Evolutionary conservation across 2,888 invertebrate species (phyloP), one percentile per base, ranked within the genome.

Genomic region (Gasteruption jaculator): DNA sequence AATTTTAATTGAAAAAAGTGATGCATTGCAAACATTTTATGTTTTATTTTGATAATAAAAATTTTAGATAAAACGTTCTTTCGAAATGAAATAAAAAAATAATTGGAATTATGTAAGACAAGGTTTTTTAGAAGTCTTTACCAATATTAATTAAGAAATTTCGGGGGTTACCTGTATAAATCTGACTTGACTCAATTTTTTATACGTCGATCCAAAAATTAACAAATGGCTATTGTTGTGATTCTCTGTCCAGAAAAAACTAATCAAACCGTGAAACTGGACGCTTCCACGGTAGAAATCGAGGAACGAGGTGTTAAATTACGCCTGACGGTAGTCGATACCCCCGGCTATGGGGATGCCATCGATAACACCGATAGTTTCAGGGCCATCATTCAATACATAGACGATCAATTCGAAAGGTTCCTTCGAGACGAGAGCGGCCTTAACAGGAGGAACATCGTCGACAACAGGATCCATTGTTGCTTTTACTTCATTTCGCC

Each of bases 401-500:
- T 97, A 56, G 95, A 97, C 68, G 93, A 95, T 64, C 96, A 96
- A 71, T 97, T 94, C 73, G 92, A 93, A 73, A 77, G 91, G 50
- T 92, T 88, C 71, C 73, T 92, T 37, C 81, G 89, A 26, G 92
- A 92, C 61, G 96, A 96, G 74, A 93, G 93, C 64, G 96, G 96
- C 2, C 77, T 96, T 30, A 96, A 97, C 73, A 81, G 96, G 32
- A 83, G 94, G 51, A 94, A 96, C 71, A 96, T 97, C 57, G 86
- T 94, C 42, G 96, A 97, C 72, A 95, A 94, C 73, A 82, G 96
- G 64, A 92, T 97, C 57, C 96, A 97, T 68, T 96, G 96, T 74
- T 96, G 90, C 74, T 92, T 96, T 70, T 96, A 95, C 73, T 96
- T 95, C 72, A 91, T 96, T 68, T 94, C 94, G 41, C 95, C 95